Evolutionary conservation across 2,888 invertebrate species (phyloP).

Genomic region (Meteorus cinctellus): DNA sequence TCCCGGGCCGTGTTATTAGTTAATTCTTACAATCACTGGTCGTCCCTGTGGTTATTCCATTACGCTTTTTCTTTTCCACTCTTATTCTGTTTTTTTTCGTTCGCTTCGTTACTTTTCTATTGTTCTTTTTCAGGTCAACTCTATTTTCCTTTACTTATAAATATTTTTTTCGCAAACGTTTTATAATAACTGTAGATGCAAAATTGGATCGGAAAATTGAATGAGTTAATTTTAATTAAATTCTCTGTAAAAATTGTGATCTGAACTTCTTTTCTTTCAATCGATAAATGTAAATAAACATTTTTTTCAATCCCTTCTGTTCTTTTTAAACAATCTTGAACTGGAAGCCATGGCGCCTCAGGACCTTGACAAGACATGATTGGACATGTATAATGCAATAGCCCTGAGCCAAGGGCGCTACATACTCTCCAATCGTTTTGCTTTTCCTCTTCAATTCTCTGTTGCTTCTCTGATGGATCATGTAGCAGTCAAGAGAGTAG

Average conservation of each 20-base stretch:
- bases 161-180: conserved; percentile 19
- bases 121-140: conserved; percentile 36
- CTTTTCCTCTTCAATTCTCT: conserved; percentile 46
- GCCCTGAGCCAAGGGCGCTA: conserved; percentile 19
- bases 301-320: no score
- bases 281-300: conserved; percentile 14
- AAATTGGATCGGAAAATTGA: no score
- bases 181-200: not conserved
- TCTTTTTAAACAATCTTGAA: not conserved
- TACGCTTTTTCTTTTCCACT: conserved; percentile 56
- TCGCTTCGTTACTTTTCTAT: not conserved
- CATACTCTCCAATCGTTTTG: not conserved
- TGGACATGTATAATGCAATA: conserved; percentile 22
- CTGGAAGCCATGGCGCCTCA: conserved; percentile 57
- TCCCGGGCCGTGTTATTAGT: conserved; percentile 70
- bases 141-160: not conserved
- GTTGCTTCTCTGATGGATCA: conserved; percentile 41
- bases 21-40: conserved; percentile 73
- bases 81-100: conserved; percentile 21
- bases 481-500: conserved; percentile 56
- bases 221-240: no score
- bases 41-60: conserved; percentile 73
- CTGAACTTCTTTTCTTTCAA: not conserved
- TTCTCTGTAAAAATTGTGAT: no score
- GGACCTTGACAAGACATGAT: conserved; percentile 61